A percentile compares a stretch with the other conserved stretches of the same genome.
Evolutionary conservation across 2,797 vertebrate species (phyloP).

Genomic region (Urophycis tenuis): DNA sequence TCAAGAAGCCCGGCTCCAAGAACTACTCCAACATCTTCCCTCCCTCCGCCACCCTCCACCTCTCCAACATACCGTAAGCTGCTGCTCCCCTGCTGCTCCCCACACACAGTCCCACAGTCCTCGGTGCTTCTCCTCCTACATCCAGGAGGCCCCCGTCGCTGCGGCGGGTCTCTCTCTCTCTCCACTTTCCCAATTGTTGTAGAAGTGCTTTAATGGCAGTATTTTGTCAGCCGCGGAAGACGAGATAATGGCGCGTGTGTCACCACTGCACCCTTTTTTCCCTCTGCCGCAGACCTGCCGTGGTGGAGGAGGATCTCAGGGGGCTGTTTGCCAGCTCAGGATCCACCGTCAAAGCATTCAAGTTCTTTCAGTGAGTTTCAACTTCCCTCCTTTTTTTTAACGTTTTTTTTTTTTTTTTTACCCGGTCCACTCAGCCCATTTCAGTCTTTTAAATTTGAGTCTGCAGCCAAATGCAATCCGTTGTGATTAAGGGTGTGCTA

Average conservation of each 20-base stretch:
- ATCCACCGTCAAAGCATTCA: constrained; percentile 91
- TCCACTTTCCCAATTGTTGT: neutral
- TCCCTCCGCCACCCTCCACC: constrained; percentile 91
- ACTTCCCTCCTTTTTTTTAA: neutral
- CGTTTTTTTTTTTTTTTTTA: no score
- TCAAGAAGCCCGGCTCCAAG: no score
- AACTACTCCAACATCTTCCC: constrained; percentile 99
- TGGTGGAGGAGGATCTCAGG: constrained; percentile 89
- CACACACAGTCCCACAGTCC: no score
- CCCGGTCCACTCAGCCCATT: neutral
- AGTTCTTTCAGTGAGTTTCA: constrained; percentile 94
- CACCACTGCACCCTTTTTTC: neutral
- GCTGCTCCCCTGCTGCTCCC: neutral
- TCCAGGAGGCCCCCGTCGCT: neutral
- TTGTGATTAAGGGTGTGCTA: neutral
- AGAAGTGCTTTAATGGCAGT: neutral
- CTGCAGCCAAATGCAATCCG: neutral
- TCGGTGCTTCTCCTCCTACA: no score
- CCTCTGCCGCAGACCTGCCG: constrained; percentile 72
- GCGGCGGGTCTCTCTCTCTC: neutral
- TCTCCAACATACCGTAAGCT: constrained; percentile 94
- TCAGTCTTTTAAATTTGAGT: neutral
- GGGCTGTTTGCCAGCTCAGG: constrained; percentile 85
- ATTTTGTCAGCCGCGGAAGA: neutral
- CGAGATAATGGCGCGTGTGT: neutral